Percentiles rank a stretch among this genome's conserved stretches.
Evolutionary conservation across 2,888 invertebrate species (phyloP).

Genomic region (Brachynemurus nebulosus): DNA sequence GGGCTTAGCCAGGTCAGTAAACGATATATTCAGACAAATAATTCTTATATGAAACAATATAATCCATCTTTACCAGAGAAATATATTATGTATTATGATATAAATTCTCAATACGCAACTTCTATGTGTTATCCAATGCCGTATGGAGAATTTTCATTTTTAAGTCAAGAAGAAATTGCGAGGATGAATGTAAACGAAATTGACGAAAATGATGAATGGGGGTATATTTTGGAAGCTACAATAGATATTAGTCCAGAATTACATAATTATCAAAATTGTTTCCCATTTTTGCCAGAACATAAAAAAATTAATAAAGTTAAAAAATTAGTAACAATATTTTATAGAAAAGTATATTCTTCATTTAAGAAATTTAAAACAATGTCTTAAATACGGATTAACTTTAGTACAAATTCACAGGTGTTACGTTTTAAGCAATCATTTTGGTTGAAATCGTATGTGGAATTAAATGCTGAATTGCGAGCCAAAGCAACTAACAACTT

Average conservation of each 20-base stretch:
- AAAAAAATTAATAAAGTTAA: neutral
- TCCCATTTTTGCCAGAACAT: slow-evolving; percentile 1
- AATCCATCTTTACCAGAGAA: slow-evolving; percentile 12
- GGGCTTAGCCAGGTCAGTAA: slow-evolving; percentile 21
- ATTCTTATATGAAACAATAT: slow-evolving; percentile 18
- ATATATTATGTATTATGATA: slow-evolving; percentile 18
- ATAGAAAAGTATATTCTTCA: slow-evolving; percentile 6
- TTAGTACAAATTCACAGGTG: slow-evolving; percentile 13
- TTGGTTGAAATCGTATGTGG: slow-evolving; percentile 16
- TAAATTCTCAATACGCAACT: slow-evolving; percentile 19
- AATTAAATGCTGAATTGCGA: slow-evolving; percentile 14
- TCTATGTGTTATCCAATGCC: slow-evolving; percentile 20
- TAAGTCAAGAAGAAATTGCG: slow-evolving; percentile 5
- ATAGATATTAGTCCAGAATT: slow-evolving; percentile 13
- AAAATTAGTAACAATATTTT: slow-evolving; percentile 2
- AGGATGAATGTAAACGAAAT: slow-evolving; percentile 8
- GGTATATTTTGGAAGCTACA: slow-evolving; percentile 26
- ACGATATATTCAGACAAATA: slow-evolving; percentile 20
- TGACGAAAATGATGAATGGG: slow-evolving; percentile 13
- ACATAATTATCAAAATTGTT: neutral
- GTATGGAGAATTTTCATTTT: slow-evolving; percentile 18
- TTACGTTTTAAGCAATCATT: slow-evolving; percentile 16
- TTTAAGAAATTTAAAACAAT: slow-evolving; percentile 5
- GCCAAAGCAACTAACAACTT: slow-evolving; percentile 15
- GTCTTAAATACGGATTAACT: slow-evolving; percentile 3